phyloP scores from a whole-genome alignment of 2,797 vertebrate genomes.

The Protosalanx chinensis region DNA sequence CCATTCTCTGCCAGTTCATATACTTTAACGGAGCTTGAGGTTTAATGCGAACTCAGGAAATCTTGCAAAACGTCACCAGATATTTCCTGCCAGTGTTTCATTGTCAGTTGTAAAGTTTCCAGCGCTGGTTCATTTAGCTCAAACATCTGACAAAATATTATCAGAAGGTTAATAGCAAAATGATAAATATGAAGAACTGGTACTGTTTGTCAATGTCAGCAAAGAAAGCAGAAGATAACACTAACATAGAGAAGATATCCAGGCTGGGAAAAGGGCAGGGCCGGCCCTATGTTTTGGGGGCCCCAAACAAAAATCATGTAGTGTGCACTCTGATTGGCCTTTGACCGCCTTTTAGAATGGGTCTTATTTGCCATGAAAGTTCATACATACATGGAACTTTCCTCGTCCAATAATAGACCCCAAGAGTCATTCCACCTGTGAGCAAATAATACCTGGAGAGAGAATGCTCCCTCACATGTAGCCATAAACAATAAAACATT shows the following conservation, averaged over 20 bases:
- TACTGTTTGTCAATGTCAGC: conserved; percentile 33
- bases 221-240: conserved; percentile 16
- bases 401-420: not conserved
- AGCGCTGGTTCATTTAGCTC: conserved; percentile 63
- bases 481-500: conserved; percentile 20
- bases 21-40: conserved; percentile 42
- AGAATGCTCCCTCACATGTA: conserved; percentile 21
- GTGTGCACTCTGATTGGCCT: too few species aligned
- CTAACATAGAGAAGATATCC: not conserved
- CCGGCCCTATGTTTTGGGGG: too few species aligned
- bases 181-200: conserved; percentile 22
- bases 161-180: conserved; percentile 44
- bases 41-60: conserved; percentile 59
- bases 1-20: conserved; percentile 61
- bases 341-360: too few species aligned
- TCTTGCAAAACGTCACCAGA: conserved; percentile 56
- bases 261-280: too few species aligned
- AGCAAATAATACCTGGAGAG: not conserved
- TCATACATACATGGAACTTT: too few species aligned
- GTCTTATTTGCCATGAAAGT: too few species aligned
- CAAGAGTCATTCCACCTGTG: conserved; percentile 32
- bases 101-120: conserved; percentile 51
- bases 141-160: conserved; percentile 55
- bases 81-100: conserved; percentile 61
- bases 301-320: too few species aligned